Conservation (phyloP, 1,140 invertebrate genomes). For the Nasonia giraulti region DNA sequence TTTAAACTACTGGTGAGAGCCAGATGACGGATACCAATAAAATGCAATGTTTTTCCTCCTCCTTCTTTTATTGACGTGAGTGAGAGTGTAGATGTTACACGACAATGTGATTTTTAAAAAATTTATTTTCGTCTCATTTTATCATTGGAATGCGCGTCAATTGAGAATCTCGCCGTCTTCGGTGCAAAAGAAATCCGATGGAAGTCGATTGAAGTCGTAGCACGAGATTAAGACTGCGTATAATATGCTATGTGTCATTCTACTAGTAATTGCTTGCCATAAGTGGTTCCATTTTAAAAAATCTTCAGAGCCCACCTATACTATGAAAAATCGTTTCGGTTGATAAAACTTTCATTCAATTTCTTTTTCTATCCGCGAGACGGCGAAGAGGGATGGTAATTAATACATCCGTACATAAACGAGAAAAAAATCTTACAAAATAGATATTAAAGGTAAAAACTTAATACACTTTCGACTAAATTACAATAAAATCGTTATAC, state of each 20-base stretch:
- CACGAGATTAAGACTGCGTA: not conserved
- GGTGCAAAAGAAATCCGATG: conserved; percentile 22
- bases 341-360: conserved; percentile 27
- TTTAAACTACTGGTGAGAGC: conserved; percentile 10
- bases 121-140: conserved; percentile 50
- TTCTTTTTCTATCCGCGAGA: conserved; percentile 14
- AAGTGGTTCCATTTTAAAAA: too few relatives aligned
- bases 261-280: too few relatives aligned
- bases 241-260: too few relatives aligned
- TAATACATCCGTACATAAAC: conserved; percentile 38
- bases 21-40: conserved; percentile 21
- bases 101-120: conserved; percentile 54
- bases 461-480: conserved; percentile 42
- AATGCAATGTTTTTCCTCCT: conserved; percentile 53
- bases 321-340: not conserved
- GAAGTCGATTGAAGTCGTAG: conserved; percentile 9
- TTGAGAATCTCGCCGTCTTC: conserved; percentile 35
- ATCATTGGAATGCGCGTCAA: conserved; percentile 66
- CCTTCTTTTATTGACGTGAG: conserved; percentile 68
- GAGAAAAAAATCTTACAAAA: conserved; percentile 47
- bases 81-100: conserved; percentile 62
- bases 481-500: conserved; percentile 49
- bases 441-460: conserved; percentile 41
- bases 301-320: not conserved
- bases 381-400: conserved; percentile 29